Evolutionary conservation across 2,888 invertebrate species (phyloP).

Genomic region (Ceramica pisi): DNA sequence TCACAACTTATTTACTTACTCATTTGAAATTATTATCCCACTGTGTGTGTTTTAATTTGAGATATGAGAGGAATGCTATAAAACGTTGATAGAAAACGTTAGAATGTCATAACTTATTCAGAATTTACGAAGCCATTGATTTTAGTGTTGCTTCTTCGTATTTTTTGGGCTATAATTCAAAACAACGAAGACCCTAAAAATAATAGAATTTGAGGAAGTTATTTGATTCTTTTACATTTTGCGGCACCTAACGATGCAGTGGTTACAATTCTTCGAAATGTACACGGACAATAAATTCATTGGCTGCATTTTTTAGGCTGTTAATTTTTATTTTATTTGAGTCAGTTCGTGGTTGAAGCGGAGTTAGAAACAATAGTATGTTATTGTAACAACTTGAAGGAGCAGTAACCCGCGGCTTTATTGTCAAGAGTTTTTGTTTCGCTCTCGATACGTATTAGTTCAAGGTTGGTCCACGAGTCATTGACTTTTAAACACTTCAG

Average conservation of each 20-base stretch:
- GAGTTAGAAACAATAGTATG: slow-evolving; percentile 63
- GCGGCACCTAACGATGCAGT: slow-evolving; percentile 19
- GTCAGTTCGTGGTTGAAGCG: slow-evolving; percentile 52
- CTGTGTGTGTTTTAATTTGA: slow-evolving; percentile 59
- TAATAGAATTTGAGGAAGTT: slow-evolving; percentile 26
- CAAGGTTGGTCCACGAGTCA: slow-evolving; percentile 69
- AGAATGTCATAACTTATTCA: slow-evolving; percentile 41
- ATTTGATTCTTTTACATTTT: slow-evolving; percentile 43
- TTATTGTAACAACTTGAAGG: slow-evolving; percentile 59
- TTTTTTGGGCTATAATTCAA: slow-evolving; percentile 40
- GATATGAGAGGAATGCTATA: slow-evolving; percentile 64
- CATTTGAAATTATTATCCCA: slow-evolving; percentile 46
- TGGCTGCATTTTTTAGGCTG: slow-evolving; percentile 45
- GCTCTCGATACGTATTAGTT: slow-evolving; percentile 61
- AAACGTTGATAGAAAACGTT: slow-evolving; percentile 56
- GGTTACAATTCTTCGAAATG: slow-evolving; percentile 57
- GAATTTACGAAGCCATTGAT: slow-evolving; percentile 46
- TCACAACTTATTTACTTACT: slow-evolving; percentile 44
- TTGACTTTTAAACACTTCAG: slow-evolving; percentile 57
- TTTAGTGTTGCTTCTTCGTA: slow-evolving; percentile 54
- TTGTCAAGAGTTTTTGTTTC: slow-evolving; percentile 62
- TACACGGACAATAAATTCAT: slow-evolving; percentile 60
- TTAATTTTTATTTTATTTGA: slow-evolving; percentile 55
- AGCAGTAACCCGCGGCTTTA: slow-evolving; percentile 55
- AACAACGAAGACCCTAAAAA: slow-evolving; percentile 29